A percentile compares a stretch with the other conserved stretches of the same genome.
These are phyloP conservation scores for Erpobdella octoculata DNA, from an alignment of 2,888 invertebrate genomes.

Conservation along the genomic window DNA sequence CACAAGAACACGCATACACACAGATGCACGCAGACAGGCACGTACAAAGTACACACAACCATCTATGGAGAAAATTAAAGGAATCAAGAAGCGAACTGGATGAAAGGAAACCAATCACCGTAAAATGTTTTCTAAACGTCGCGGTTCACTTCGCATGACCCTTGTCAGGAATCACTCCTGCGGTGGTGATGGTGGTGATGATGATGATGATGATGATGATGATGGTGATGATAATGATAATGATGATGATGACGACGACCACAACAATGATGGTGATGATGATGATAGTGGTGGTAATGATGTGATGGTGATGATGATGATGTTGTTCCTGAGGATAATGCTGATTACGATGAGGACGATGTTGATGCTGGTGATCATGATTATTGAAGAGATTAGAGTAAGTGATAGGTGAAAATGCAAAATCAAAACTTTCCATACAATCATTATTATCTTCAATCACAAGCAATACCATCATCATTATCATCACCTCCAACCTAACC, in stretches of 20 bases:
- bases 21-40: too few species aligned
- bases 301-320: neutral
- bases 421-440: too few species aligned
- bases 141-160: constrained; percentile 1
- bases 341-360: neutral
- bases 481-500: too few species aligned
- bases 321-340: constrained; percentile 2
- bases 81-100: neutral
- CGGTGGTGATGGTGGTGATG: constrained; percentile 3
- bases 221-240: constrained; percentile 33
- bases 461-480: too few species aligned
- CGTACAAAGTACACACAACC: neutral
- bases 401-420: too few species aligned
- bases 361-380: neutral
- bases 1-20: neutral
- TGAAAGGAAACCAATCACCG: constrained; percentile 7
- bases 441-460: too few species aligned
- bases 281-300: constrained; percentile 10
- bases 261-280: constrained; percentile 12
- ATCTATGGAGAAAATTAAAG: too few species aligned
- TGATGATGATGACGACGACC: constrained; percentile 28
- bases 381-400: too few species aligned
- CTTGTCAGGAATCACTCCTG: neutral
- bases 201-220: constrained; percentile 29
- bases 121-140: neutral